phyloP scores from a whole-genome alignment of 2,797 vertebrate genomes.

The Danio tinwini region DNA sequence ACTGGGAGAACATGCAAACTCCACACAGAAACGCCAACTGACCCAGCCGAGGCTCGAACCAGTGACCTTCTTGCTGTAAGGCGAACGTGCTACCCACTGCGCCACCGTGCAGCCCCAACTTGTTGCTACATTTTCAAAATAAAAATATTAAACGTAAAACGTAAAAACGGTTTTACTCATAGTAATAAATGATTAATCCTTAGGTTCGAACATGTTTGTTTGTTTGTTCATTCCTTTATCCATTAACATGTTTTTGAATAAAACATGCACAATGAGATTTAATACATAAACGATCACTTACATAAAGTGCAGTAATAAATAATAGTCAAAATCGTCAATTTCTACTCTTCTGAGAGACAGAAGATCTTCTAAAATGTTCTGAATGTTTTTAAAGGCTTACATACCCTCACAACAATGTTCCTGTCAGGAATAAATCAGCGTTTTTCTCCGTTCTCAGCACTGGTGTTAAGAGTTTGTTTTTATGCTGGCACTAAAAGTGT shows the following conservation, averaged over 20 bases:
- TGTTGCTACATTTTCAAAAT: neutral
- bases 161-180: neutral
- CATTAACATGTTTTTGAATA: too few species aligned
- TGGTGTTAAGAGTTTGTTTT: conserved; percentile 47
- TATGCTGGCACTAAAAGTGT: conserved; percentile 43
- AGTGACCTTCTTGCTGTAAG: too few species aligned
- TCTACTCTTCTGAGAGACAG: too few species aligned
- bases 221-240: neutral
- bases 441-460: neutral
- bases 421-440: conserved; percentile 43
- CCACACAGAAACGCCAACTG: too few species aligned
- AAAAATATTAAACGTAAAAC: neutral
- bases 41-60: too few species aligned
- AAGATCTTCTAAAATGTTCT: neutral
- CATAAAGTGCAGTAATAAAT: neutral
- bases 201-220: neutral
- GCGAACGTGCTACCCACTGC: too few species aligned
- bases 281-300: neutral
- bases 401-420: conserved; percentile 14
- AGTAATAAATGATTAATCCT: neutral
- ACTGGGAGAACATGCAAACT: too few species aligned
- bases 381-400: neutral
- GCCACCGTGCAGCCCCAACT: too few species aligned
- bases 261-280: neutral
- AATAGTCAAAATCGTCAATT: neutral